Evolutionary conservation across 2,113 vertebrate species (phyloP).

Genomic region (Panthera tigris): DNA sequence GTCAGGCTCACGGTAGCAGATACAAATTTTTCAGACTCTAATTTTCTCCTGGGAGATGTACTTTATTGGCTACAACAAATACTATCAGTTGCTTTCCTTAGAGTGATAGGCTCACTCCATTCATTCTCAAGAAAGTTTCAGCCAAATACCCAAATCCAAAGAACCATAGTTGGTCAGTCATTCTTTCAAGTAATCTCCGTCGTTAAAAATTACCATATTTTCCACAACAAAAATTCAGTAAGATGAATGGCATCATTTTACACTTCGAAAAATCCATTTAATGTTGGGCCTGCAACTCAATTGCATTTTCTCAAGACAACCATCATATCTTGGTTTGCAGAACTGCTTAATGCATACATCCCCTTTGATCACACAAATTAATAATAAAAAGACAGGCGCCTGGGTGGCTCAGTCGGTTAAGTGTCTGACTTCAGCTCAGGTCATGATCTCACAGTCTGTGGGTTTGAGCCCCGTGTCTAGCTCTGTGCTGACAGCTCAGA

Average conservation of each 20-base stretch:
- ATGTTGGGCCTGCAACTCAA: not conserved
- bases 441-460: too few species aligned
- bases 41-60: conserved; percentile 19
- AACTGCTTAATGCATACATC: not conserved
- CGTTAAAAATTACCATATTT: not conserved
- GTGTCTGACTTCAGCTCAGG: too few species aligned
- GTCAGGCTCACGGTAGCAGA: not conserved
- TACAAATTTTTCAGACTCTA: not conserved
- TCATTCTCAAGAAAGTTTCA: not conserved
- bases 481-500: too few species aligned
- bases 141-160: not conserved
- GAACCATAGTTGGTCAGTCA: not conserved
- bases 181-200: not conserved
- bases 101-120: not conserved
- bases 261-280: not conserved
- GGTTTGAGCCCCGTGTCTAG: too few species aligned
- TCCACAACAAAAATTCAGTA: not conserved
- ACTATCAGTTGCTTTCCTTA: not conserved
- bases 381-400: not conserved
- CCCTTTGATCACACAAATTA: not conserved
- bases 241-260: not conserved
- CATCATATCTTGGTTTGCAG: not conserved
- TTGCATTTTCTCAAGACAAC: not conserved
- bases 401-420: too few species aligned
- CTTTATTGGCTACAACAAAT: not conserved